Conservation (phyloP, 2,113 vertebrate species). For the Campylomormyrus numenius region DNA sequence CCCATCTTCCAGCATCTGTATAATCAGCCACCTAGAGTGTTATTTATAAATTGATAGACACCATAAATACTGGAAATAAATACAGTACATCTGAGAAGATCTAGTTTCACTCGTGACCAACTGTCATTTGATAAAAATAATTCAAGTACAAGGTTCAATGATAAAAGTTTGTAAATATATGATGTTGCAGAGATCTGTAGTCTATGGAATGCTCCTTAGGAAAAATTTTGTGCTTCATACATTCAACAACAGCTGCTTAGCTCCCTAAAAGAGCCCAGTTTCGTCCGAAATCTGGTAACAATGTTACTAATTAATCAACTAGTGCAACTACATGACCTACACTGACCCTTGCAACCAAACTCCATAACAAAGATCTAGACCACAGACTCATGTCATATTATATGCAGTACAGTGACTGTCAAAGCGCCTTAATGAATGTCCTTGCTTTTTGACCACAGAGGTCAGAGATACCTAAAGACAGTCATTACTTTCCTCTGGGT, state of each 20-base stretch:
- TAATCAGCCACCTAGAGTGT: not conserved
- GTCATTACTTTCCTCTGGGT: not conserved
- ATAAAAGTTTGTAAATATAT: not conserved
- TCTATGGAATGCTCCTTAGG: not conserved
- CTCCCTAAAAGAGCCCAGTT: not conserved
- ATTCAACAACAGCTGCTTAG: not conserved
- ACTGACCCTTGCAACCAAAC: not conserved
- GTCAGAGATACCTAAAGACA: not conserved
- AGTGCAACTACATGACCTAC: not conserved
- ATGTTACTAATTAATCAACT: not conserved
- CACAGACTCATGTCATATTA: not conserved
- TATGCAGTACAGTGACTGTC: not conserved
- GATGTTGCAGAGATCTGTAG: not conserved
- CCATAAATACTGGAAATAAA: not conserved
- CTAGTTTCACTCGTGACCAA: not conserved
- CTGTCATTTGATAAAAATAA: not conserved
- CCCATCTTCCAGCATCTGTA: not conserved
- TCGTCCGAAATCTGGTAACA: not conserved
- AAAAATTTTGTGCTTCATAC: not conserved
- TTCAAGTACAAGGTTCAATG: not conserved
- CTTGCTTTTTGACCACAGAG: not conserved
- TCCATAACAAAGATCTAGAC: not conserved
- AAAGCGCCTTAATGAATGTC: not conserved
- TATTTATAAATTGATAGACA: not conserved
- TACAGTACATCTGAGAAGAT: not conserved